Percentiles rank a stretch among this genome's conserved stretches.
Conservation (phyloP, 2,113 vertebrate species). For the Zosterops borbonicus region DNA sequence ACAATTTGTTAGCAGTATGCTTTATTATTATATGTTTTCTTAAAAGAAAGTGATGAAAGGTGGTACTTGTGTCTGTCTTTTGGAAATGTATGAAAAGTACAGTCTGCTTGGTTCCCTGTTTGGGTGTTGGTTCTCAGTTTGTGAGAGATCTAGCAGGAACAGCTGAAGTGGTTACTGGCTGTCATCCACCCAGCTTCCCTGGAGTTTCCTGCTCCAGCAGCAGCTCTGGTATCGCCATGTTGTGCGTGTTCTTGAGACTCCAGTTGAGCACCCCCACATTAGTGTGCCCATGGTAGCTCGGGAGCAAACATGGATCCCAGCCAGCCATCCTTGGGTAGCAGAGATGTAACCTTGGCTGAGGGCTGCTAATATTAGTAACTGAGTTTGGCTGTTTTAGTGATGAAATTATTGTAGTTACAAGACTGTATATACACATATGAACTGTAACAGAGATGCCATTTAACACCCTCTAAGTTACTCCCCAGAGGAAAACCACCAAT, state of each 20-base stretch:
- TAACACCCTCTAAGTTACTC: background rate
- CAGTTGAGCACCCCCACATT: no score
- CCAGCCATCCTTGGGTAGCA: background rate
- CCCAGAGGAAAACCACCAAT: conserved; percentile 43
- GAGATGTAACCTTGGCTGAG: background rate
- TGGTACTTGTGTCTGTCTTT: background rate
- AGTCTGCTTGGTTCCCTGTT: background rate
- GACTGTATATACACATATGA: background rate
- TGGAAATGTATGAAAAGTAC: background rate
- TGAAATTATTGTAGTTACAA: conserved; percentile 17
- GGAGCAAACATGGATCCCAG: background rate
- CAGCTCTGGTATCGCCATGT: background rate
- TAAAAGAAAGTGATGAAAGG: background rate
- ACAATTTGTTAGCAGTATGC: background rate
- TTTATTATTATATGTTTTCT: background rate
- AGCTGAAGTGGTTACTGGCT: background rate
- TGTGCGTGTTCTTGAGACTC: background rate
- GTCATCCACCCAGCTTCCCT: background rate
- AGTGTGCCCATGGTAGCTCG: fast-evolving
- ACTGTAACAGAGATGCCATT: background rate
- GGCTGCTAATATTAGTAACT: background rate
- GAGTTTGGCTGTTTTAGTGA: background rate
- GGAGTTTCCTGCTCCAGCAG: background rate
- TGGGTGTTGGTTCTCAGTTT: background rate
- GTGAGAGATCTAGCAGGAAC: background rate